Base-by-base conservation (phyloP, 1,140 invertebrate species). In the Brachionus manjavacas region DNA sequence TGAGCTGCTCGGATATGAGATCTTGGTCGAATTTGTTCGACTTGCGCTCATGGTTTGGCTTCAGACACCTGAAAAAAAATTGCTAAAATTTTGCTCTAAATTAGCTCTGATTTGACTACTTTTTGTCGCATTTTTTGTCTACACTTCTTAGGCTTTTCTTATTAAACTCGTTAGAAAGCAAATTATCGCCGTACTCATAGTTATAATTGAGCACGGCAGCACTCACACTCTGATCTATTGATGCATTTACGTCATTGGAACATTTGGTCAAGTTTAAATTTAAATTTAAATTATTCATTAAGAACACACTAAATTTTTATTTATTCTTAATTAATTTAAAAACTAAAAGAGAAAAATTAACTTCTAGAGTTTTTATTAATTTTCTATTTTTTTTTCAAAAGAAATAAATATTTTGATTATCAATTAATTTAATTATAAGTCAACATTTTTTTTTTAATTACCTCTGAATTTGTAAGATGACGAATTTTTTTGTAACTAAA, bases 11-110 rank as follows among this genome's bases (percentile, higher is more conserved):
- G 14, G 93, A 86, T 23, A 95, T 93, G 88, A 94, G 94, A 4
- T 92, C 90, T 9, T 91, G 91, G 85, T 94, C 93, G 87, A 94
- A 94, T 16, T 88, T 85, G 85, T 92, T 92, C 0, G 93, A 91
- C 41, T 91, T 91, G 85, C 92, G 92, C 28, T 91, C 90, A 86
- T 94, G 93, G 87, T 95, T 95, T 6, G 94, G 94, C 89, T 94
- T 94, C 52, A 95, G 92, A 86, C 94, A 95, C 85, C 94, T 90
- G 70, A 70, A 68, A 28, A 83, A 49, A 55, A 49, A 72, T 25
- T 55, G 16, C 3, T 12, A 25, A 14, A 49, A 20, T 25, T 28
- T 76, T 25, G 25, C 2, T 11, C 12, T 14, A 49, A 46, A 74
- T 41, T 11, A 8, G 3, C 72, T 76, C 9, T 28, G 72, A 76